Percentiles rank a stretch among this genome's conserved stretches.
Evolutionary conservation across 2,797 vertebrate species (phyloP).

Genomic region (Cichlasoma orientale): DNA sequence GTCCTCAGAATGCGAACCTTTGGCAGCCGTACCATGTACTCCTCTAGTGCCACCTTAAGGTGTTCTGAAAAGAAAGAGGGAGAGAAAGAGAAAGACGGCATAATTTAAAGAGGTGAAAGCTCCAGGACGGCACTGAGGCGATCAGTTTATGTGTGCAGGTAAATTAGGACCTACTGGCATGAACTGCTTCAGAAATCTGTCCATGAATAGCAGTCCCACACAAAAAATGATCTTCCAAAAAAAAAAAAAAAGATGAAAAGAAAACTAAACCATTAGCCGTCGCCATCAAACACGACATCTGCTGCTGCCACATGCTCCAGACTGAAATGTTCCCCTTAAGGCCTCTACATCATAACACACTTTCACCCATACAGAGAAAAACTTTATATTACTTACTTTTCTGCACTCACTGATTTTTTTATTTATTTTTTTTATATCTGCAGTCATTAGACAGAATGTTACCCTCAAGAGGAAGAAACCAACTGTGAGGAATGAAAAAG

Average conservation of each 20-base stretch:
- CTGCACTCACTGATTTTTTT: conserved; percentile 2
- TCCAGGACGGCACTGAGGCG: neutral
- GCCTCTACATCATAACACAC: conserved; percentile 3
- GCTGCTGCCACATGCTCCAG: conserved; percentile 46
- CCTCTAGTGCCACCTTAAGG: conserved; percentile 89
- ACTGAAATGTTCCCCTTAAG: conserved; percentile 33
- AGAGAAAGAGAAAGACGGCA: neutral
- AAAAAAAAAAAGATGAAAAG: conserved; percentile 25
- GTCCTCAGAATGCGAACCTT: conserved; percentile 93
- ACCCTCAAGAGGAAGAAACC: conserved; percentile 40
- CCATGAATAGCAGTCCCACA: conserved; percentile 4
- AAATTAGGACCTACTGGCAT: neutral
- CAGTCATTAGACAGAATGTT: conserved; percentile 41
- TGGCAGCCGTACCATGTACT: conserved; percentile 90
- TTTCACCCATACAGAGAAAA: neutral
- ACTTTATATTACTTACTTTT: conserved; percentile 13
- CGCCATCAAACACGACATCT: conserved; percentile 49
- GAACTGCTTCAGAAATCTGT: neutral
- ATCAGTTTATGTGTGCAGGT: neutral
- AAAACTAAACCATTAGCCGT: conserved; percentile 8
- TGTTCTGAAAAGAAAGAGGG: conserved; percentile 81
- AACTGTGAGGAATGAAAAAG: conserved; percentile 32
- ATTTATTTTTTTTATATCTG: neutral
- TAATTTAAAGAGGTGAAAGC: neutral
- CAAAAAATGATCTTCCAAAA: neutral